phyloP scores from a whole-genome alignment of 1,140 invertebrate genomes.

The Panonychus citri region DNA sequence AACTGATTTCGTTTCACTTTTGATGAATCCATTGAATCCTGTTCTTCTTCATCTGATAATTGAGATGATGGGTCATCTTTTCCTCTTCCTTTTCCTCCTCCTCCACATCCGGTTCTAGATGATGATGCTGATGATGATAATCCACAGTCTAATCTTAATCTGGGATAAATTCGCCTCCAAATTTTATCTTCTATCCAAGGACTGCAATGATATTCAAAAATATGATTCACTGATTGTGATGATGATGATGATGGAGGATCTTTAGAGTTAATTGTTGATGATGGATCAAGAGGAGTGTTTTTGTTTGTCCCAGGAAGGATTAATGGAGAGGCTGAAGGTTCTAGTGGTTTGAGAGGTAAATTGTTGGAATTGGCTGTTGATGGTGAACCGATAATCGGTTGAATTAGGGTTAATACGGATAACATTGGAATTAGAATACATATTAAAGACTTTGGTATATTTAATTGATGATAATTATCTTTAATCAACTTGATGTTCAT shows the following conservation, averaged over 20 bases:
- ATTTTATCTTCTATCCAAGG: neutral
- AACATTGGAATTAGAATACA: too few species aligned
- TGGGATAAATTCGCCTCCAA: neutral
- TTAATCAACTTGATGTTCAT: too few species aligned
- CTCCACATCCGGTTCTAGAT: too few species aligned
- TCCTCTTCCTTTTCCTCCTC: too few species aligned
- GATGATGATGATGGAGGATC: neutral
- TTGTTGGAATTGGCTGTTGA: neutral
- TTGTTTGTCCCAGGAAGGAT: too few species aligned
- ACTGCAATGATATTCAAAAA: conserved; percentile 1
- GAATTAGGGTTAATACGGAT: too few species aligned
- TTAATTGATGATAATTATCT: too few species aligned
- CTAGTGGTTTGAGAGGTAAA: neutral
- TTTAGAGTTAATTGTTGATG: neutral
- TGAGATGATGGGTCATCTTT: too few species aligned
- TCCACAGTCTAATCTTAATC: neutral
- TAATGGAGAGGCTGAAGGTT: neutral
- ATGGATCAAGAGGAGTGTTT: neutral
- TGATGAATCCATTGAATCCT: neutral
- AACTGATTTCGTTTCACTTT: neutral
- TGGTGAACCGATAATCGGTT: neutral
- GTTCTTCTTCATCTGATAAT: neutral
- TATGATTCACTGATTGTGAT: neutral
- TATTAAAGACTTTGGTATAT: too few species aligned
- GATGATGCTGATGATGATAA: too few species aligned